phyloP scores from a whole-genome alignment of 2,797 vertebrate genomes.

The Menidia menidia region DNA sequence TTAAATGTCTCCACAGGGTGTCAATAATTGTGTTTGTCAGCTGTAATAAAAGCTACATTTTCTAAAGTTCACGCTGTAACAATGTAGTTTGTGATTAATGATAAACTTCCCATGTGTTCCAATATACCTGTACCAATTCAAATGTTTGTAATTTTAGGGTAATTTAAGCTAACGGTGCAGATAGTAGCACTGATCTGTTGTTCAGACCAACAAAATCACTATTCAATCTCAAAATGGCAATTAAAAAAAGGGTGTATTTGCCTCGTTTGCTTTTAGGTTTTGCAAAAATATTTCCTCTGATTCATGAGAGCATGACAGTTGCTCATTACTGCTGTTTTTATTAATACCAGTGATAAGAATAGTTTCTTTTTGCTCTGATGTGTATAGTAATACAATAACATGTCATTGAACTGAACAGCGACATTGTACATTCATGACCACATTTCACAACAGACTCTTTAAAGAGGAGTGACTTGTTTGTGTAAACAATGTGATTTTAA shows the following conservation, averaged over 20 bases:
- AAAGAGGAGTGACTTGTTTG: conserved; percentile 48
- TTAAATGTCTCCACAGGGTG: neutral
- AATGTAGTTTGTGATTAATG: neutral
- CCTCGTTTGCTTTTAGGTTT: neutral
- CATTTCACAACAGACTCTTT: conserved; percentile 38
- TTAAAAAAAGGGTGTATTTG: neutral
- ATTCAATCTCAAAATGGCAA: neutral
- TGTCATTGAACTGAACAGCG: conserved; percentile 41
- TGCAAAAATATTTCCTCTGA: neutral
- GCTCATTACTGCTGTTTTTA: conserved; percentile 41
- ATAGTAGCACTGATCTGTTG: neutral
- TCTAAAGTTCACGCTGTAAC: neutral
- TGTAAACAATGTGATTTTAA: conserved; percentile 62
- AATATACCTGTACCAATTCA: neutral
- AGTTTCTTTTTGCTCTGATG: conserved; percentile 43
- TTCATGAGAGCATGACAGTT: conserved; percentile 33
- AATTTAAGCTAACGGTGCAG: neutral
- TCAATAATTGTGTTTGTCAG: too few species aligned
- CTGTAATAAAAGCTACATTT: too few species aligned
- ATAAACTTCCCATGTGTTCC: neutral
- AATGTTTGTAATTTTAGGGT: neutral
- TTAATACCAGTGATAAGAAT: conserved; percentile 58
- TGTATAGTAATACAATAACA: conserved; percentile 44
- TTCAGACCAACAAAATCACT: neutral
- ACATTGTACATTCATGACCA: conserved; percentile 68